A percentile compares a stretch with the other conserved stretches of the same genome.
These are phyloP conservation scores for Crocallis elinguaria DNA, from an alignment of 2,888 invertebrate genomes.

Conservation along the genomic window DNA sequence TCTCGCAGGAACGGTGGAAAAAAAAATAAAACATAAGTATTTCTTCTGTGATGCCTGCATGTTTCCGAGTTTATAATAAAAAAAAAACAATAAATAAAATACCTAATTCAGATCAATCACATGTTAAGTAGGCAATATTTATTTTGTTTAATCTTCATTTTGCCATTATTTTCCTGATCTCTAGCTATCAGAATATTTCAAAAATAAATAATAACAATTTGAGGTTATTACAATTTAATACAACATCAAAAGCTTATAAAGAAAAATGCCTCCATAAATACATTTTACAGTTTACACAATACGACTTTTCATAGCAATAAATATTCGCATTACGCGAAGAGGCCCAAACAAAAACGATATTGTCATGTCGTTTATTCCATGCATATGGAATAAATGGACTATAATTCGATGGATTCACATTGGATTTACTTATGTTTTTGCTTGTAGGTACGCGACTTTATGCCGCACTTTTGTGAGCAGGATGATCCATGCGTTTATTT, in stretches of 20 bases:
- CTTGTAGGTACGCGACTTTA: background rate
- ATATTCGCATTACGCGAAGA: background rate
- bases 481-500: background rate
- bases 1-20: too few relatives aligned
- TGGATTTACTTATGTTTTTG: background rate
- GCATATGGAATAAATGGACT: background rate
- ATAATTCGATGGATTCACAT: slow-evolving; percentile 5
- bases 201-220: background rate
- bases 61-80: too few relatives aligned
- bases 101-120: too few relatives aligned
- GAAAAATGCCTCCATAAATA: background rate
- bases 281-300: background rate
- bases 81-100: too few relatives aligned
- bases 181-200: too few relatives aligned
- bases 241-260: background rate
- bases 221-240: background rate
- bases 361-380: background rate
- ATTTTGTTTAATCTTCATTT: too few relatives aligned
- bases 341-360: background rate
- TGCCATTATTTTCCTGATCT: too few relatives aligned
- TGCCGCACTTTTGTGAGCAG: slow-evolving; percentile 2
- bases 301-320: background rate
- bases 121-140: too few relatives aligned
- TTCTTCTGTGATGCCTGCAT: too few relatives aligned
- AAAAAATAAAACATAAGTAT: too few relatives aligned